Evolutionary conservation across 2,113 vertebrate species (phyloP).

Genomic region (Craseonycteris thonglongyai): DNA sequence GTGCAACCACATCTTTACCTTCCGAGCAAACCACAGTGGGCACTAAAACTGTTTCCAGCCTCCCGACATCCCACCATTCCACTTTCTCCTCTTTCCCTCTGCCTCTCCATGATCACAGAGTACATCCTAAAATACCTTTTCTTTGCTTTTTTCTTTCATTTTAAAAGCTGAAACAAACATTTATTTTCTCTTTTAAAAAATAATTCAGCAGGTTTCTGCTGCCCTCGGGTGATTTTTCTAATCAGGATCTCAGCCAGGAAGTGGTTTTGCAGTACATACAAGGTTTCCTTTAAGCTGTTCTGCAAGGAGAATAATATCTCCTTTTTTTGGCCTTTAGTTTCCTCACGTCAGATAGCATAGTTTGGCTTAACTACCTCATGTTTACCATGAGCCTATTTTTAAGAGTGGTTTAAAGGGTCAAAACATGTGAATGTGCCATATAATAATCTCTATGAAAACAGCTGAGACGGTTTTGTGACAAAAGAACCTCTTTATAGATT

Average conservation of each 20-base stretch:
- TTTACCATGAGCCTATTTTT: not conserved
- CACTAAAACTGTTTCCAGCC: not conserved
- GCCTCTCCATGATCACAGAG: not conserved
- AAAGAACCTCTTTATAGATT: not conserved
- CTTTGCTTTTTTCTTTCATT: not conserved
- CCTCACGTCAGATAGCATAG: not conserved
- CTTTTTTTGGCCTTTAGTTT: not conserved
- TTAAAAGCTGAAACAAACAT: not conserved
- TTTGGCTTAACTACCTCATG: not conserved
- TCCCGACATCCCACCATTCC: not conserved
- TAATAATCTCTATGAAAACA: slow-evolving; percentile 24
- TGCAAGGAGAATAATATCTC: not conserved
- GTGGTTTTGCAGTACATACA: not conserved
- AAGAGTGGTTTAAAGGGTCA: not conserved
- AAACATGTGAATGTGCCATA: slow-evolving; percentile 9
- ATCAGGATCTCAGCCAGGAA: not conserved
- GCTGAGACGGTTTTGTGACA: slow-evolving; percentile 1
- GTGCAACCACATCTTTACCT: not conserved
- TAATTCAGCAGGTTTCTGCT: not conserved
- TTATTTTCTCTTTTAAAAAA: not conserved
- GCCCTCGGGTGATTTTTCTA: not conserved
- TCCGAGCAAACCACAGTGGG: not conserved
- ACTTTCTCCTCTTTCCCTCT: not conserved
- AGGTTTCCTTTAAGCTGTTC: not conserved
- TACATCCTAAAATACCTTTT: not conserved